These are phyloP conservation scores for Drosophila equinoxialis DNA, from an alignment of 1,140 invertebrate genomes.

Conservation along the genomic window DNA sequence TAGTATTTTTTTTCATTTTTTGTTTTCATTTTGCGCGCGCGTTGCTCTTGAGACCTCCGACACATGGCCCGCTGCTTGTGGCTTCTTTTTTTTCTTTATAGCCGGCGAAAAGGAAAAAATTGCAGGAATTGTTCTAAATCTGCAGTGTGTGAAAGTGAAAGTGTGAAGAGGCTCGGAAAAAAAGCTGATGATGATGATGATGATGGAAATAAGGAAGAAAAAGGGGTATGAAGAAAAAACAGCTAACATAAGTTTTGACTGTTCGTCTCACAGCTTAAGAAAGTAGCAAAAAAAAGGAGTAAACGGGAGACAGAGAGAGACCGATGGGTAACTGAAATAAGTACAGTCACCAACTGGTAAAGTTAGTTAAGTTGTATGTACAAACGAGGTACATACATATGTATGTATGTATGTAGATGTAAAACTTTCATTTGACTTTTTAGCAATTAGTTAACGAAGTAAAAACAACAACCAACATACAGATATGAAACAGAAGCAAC, in stretches of 20 bases:
- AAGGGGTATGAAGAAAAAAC: background rate
- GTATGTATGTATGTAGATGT: conserved; percentile 14
- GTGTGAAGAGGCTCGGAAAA: conserved; percentile 32
- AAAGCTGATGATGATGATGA: background rate
- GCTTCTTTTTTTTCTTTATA: background rate
- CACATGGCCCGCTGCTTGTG: background rate
- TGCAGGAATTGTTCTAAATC: conserved; percentile 74
- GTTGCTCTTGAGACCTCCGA: conserved; percentile 1
- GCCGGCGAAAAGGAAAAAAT: conserved; percentile 30
- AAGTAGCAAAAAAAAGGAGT: background rate
- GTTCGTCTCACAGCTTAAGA: background rate
- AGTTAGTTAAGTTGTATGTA: conserved; percentile 3
- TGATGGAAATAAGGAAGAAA: background rate
- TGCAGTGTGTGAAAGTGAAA: conserved; percentile 51
- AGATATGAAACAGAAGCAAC: conserved; percentile 10
- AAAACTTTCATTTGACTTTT: conserved; percentile 71
- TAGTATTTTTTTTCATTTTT: no score
- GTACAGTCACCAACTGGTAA: background rate
- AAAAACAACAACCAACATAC: conserved; percentile 17
- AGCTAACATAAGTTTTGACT: conserved; percentile 1
- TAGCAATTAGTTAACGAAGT: conserved; percentile 66
- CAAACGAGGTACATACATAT: background rate
- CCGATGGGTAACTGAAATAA: background rate
- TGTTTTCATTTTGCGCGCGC: background rate
- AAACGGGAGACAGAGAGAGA: background rate